Base-by-base conservation (phyloP, 1,140 invertebrate genomes). In the Idris sp. region DNA sequence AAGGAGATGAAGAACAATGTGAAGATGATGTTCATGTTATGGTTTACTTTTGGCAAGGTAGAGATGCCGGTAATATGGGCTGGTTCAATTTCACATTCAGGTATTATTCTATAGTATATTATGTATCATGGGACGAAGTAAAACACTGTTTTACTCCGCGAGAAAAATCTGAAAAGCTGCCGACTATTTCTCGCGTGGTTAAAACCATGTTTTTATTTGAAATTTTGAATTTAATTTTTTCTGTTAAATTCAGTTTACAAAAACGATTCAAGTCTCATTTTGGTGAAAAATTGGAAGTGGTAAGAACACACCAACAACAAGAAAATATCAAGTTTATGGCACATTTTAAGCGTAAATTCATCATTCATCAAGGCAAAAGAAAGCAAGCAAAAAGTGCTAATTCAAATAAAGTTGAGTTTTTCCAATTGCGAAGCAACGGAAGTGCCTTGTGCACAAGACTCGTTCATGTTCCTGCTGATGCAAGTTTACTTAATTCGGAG, bases 31-130 rank as follows among this genome's bases (percentile, higher is more conserved):
- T 95, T 75, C 95, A 98, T 80, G 98, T 96, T 88, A 96, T 98
- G 25, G 97, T 99, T 5, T 99, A 99, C 85, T 99, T 99, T 87
- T 99, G 98, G 98, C 98, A 99, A 89, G 97, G 97, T 0, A 88
- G 98, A 68, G 93, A 98, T 81, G 97, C 98, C 2, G 93, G 94
- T 35, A 99, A 99, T 87, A 99, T 99, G 97, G 98, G 98, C 13
- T 99, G 98, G 98, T 90, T 99, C 0, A 99, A 97, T 5, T 99
- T 99, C 87, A 99, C 98, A 0, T 99, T 99, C 87, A 94, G 94
- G 88, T 93, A 84, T 16, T 68, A 25, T n/a, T 6, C 7, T 28
- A 4, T 28, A 28, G 7, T 28, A 28, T 6, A 28, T 28, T n/a
- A 1, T 28, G n/a, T 28, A 28, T 1, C 1, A 28, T 4, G 1